A percentile compares a stretch with the other conserved stretches of the same genome.
These are phyloP conservation scores for Capricornis sumatraensis DNA, from an alignment of 2,113 vertebrate species.

Conservation along the genomic window DNA sequence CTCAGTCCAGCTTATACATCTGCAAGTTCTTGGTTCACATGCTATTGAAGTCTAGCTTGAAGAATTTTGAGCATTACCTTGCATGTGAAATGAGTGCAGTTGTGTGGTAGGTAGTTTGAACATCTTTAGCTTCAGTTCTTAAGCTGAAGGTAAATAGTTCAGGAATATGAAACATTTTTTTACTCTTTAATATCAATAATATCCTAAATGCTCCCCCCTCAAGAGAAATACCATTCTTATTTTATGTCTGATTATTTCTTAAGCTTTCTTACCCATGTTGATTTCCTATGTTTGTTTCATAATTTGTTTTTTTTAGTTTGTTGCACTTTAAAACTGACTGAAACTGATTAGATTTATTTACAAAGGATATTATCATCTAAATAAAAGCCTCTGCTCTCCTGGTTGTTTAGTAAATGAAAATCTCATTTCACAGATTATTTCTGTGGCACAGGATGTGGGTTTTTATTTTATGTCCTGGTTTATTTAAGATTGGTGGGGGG, in stretches of 20 bases:
- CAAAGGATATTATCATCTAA: background rate
- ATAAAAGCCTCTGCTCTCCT: background rate
- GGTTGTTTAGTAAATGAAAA: conserved; percentile 5
- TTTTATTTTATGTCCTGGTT: background rate
- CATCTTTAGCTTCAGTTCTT: background rate
- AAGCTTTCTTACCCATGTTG: background rate
- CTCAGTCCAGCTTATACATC: background rate
- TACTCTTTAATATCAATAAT: background rate
- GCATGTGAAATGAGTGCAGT: background rate
- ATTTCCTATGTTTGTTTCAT: background rate
- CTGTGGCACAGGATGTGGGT: background rate
- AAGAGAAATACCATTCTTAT: background rate
- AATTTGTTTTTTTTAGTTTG: conserved; percentile 9
- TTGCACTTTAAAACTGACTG: background rate
- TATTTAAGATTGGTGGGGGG: background rate
- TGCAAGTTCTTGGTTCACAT: background rate
- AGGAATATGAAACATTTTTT: background rate
- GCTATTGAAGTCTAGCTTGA: background rate
- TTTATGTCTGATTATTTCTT: conserved; percentile 7
- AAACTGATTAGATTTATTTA: background rate
- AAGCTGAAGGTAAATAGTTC: background rate
- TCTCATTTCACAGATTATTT: conserved; percentile 17
- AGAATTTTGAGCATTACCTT: background rate
- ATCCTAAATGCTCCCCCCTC: background rate
- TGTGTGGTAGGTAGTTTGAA: background rate